Evolutionary conservation across 2,888 invertebrate genomes (phyloP).

Genomic region (Pyrgus malvae): DNA sequence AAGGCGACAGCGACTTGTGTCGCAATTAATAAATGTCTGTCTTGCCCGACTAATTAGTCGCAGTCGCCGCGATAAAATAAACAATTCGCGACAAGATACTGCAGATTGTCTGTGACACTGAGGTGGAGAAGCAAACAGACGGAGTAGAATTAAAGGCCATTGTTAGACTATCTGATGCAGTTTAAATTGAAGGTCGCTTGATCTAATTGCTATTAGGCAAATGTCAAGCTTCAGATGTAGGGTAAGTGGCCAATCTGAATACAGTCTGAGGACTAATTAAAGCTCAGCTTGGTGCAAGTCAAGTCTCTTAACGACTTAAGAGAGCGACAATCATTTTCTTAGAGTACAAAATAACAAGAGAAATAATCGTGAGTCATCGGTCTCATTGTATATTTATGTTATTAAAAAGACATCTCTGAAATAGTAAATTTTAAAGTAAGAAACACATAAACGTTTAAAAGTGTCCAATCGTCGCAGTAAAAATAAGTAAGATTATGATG

Average conservation of each 20-base stretch:
- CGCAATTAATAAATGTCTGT: slow-evolving; percentile 77
- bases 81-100: slow-evolving; percentile 52
- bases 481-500: not conserved
- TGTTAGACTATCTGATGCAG: slow-evolving; percentile 21
- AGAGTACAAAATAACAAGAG: not conserved
- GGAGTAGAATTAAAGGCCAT: slow-evolving; percentile 18
- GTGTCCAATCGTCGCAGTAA: not conserved
- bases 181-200: slow-evolving; percentile 21
- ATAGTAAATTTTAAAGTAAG: not conserved
- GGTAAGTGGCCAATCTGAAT: slow-evolving; percentile 30
- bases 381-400: too few relatives aligned
- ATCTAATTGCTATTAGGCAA: slow-evolving; percentile 28
- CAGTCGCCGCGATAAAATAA: slow-evolving; percentile 60
- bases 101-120: slow-evolving; percentile 36
- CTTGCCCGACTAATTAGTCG: slow-evolving; percentile 73
- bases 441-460: not conserved
- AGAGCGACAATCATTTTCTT: not conserved
- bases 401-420: too few relatives aligned
- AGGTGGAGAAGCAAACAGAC: slow-evolving; percentile 18
- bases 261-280: slow-evolving; percentile 17
- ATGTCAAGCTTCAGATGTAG: slow-evolving; percentile 21
- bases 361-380: not conserved
- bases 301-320: slow-evolving; percentile 2
- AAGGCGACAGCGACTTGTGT: slow-evolving; percentile 65
- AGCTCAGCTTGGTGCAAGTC: not conserved